A percentile compares a stretch with the other conserved stretches of the same genome.
Conservation (phyloP, 30 jellyfish, hydroid and myxozoan species). For the Hydractinia echinata region DNA sequence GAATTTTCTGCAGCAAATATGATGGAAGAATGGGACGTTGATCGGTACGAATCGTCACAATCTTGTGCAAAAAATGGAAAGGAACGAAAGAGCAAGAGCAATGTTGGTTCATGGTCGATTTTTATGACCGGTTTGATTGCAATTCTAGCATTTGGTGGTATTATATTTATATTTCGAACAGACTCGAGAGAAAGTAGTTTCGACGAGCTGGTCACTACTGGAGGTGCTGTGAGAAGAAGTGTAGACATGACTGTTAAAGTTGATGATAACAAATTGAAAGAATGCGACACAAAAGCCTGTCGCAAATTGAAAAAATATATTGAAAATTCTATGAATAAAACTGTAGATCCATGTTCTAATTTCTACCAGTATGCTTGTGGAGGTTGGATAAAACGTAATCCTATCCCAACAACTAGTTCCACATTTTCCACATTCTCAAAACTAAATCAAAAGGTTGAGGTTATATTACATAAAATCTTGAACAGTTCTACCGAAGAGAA, state of each 20-base stretch:
- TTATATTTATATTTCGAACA: constrained; percentile 59
- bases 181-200: constrained; percentile 73
- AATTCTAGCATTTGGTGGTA: constrained; percentile 54
- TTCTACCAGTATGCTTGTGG: constrained; percentile 95
- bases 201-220: constrained; percentile 91
- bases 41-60: constrained; percentile 53
- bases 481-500: constrained; percentile 34
- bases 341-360: constrained; percentile 73
- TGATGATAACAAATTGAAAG: neutral
- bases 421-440: constrained; percentile 89
- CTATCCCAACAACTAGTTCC: constrained; percentile 94
- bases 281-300: constrained; percentile 70
- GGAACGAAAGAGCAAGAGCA: constrained; percentile 23
- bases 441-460: constrained; percentile 83
- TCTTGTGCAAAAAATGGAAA: constrained; percentile 37
- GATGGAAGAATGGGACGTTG: constrained; percentile 61
- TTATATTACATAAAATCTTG: constrained; percentile 60
- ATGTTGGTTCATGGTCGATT: constrained; percentile 57
- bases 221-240: constrained; percentile 85
- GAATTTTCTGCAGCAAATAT: neutral
- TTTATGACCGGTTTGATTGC: constrained; percentile 60
- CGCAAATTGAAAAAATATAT: constrained; percentile 55
- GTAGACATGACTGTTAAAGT: neutral
- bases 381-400: constrained; percentile 87
- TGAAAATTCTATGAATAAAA: constrained; percentile 57